phyloP scores from a whole-genome alignment of 2,888 invertebrate genomes.

The Heteropelma amictum region DNA sequence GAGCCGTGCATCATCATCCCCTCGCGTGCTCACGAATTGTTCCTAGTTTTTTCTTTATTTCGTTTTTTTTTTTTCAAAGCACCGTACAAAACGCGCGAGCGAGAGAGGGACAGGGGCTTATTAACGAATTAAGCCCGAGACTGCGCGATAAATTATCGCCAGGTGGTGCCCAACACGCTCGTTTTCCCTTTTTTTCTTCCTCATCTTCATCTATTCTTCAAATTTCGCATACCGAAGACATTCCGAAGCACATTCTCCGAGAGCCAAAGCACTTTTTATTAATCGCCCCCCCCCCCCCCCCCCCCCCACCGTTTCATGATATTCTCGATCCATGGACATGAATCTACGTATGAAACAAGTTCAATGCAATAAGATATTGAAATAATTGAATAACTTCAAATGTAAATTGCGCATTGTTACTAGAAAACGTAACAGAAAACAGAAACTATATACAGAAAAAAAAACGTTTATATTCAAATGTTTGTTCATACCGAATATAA shows the following conservation, averaged over 20 bases:
- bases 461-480: no score
- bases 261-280: constrained; percentile 38
- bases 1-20: constrained; percentile 66
- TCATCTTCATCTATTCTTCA: constrained; percentile 56
- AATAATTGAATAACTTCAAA: neutral
- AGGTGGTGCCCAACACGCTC: constrained; percentile 54
- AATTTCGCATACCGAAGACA: constrained; percentile 61
- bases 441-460: no score
- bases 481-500: no score
- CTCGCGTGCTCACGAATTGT: constrained; percentile 45
- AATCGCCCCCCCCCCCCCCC: constrained; percentile 30
- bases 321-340: neutral
- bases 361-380: neutral
- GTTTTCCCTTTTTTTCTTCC: constrained; percentile 28
- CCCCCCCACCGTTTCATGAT: no score
- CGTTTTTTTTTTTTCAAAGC: constrained; percentile 46
- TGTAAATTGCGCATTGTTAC: no score
- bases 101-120: constrained; percentile 59
- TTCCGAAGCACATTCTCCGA: constrained; percentile 61
- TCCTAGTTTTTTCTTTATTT: constrained; percentile 35
- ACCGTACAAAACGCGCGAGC: constrained; percentile 50
- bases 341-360: neutral
- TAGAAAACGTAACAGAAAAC: no score
- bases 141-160: constrained; percentile 68
- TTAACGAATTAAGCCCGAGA: constrained; percentile 68